Evolutionary conservation across 2,113 vertebrate species (phyloP), one percentile per base, ranked within the genome.

Genomic region (Epinephelus fuscoguttatus): DNA sequence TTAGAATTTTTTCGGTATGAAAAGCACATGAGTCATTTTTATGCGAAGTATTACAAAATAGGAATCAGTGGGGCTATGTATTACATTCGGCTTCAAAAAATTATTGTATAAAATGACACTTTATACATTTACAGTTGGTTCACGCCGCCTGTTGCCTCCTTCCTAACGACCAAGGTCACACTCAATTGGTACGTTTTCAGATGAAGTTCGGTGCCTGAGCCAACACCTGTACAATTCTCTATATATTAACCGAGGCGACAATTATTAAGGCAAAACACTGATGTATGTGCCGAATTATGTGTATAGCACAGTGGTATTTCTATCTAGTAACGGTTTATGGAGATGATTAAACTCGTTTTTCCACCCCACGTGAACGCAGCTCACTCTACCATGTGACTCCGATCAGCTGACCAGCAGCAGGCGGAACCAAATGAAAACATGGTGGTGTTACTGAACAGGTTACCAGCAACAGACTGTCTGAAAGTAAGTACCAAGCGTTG

Each of bases 401-500:
- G 0, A 4, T 92, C 93, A 93, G 89, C 86, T 91, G 90, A 89
- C 14, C 25, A 19, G n/a, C 25, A 19, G 25, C 25, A 71, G 55
- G 80, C 63, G 75, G 83, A 88, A 68, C 11, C 27, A 10, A 18
- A 30, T 6, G 30, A 17, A 57, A 91, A 68, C 17, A 95, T 94
- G 93, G 84, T 86, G 57, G 76, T 27, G n/a, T 76, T 83, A n/a
- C 82, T 96, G 9, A 84, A 75, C 27, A 91, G 87, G 80, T 10
- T 96, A 4, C 53, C 93, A 3, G 21, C 68, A 0, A 49, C 75
- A 15, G 91, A 94, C 12, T 94, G 93, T 59, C 76, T 78, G 2
- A 91, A 88, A 80, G 95, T 96, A 81, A 94, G 95, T 91, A 72
- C 14, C 15, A 0, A 6, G 5, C 9, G 8, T 4, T 18, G 19